A percentile compares a stretch with the other conserved stretches of the same genome.
Conservation (phyloP, 2,113 vertebrate genomes). For the Bubo scandiacus region DNA sequence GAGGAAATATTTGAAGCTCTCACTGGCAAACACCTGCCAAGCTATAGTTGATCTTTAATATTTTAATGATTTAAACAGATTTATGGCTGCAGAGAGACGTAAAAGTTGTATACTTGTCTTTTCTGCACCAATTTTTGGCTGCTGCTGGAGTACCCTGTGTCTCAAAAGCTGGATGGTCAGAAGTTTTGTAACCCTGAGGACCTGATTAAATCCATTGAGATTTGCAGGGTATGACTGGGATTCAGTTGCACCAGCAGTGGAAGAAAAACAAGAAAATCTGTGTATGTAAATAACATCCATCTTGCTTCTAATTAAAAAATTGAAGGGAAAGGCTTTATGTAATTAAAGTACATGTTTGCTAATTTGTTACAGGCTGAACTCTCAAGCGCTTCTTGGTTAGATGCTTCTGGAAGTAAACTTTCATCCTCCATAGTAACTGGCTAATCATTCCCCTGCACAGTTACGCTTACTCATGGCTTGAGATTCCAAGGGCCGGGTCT, state of each 20-base stretch:
- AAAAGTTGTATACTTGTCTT: neutral
- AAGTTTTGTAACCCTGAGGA: neutral
- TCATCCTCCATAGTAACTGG: neutral
- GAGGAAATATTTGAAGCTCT: neutral
- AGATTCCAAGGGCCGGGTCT: neutral
- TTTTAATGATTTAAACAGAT: neutral
- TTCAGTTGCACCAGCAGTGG: neutral
- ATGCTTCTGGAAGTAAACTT: neutral
- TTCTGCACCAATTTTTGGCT: neutral
- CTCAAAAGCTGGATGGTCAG: neutral
- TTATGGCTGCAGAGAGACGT: neutral
- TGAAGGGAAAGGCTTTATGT: neutral
- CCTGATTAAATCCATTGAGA: neutral
- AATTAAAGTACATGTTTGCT: neutral
- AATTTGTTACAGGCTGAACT: neutral
- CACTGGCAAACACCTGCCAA: neutral
- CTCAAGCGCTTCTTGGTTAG: neutral
- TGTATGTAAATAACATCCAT: neutral
- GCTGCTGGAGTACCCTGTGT: neutral
- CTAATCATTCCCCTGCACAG: too few relatives aligned
- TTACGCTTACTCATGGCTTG: accelerated
- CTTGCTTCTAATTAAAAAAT: neutral
- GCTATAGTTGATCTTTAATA: neutral
- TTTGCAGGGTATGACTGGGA: neutral
- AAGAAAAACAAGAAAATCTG: neutral